Evolutionary conservation across 2,888 invertebrate genomes (phyloP).

Genomic region (Agonum fuliginosum): DNA sequence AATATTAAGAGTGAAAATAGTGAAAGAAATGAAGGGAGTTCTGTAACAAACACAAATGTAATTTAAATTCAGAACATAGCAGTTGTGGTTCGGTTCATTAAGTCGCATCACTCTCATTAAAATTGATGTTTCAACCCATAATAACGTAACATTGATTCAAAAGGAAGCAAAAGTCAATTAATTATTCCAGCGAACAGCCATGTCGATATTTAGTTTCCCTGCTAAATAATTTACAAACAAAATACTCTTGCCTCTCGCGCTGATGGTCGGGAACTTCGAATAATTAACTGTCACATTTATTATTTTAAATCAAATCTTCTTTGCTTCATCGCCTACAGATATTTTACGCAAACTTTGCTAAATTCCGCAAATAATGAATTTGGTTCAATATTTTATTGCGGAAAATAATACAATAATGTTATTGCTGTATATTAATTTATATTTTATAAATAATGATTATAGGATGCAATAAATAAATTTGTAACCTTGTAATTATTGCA

Average conservation of each 20-base stretch:
- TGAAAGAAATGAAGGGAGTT: not conserved
- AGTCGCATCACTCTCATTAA: conserved; percentile 50
- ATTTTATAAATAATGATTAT: no score
- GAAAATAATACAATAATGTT: no score
- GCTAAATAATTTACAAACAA: conserved; percentile 39
- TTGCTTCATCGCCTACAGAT: not conserved
- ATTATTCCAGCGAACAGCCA: conserved; percentile 44
- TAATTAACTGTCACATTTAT: conserved; percentile 47
- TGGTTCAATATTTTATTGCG: no score
- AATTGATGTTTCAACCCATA: conserved; percentile 51
- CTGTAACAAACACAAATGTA: conserved; percentile 48
- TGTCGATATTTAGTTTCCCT: conserved; percentile 52
- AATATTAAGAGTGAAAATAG: conserved; percentile 27
- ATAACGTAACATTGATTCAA: conserved; percentile 58
- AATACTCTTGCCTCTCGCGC: conserved; percentile 22
- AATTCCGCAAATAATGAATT: no score
- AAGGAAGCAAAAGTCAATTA: conserved; percentile 58
- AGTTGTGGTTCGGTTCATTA: conserved; percentile 45
- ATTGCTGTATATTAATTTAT: no score
- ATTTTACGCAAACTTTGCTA: conserved; percentile 6
- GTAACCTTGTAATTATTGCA: no score
- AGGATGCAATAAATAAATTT: no score
- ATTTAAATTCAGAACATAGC: conserved; percentile 50
- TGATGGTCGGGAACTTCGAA: conserved; percentile 14
- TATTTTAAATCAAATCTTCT: conserved; percentile 40